phyloP scores from a whole-genome alignment of 2,113 vertebrate species.

The Kryptolebias marmoratus region DNA sequence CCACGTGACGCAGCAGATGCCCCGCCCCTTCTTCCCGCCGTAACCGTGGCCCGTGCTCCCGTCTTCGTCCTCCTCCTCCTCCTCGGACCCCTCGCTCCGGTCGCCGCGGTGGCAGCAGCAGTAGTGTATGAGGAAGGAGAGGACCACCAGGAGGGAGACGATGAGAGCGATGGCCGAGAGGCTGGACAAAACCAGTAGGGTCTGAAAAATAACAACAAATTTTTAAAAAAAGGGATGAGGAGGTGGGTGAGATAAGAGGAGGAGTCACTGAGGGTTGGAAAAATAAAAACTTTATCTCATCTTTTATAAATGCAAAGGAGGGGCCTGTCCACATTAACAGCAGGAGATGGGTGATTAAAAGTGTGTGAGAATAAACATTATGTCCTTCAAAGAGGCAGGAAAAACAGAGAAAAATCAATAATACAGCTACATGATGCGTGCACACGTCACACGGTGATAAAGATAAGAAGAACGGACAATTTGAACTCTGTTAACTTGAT shows the following conservation, averaged over 20 bases:
- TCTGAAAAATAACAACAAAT: conserved; percentile 67
- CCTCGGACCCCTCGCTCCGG: conserved; percentile 79
- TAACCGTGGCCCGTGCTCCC: conserved; percentile 81
- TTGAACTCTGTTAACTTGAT: too few relatives aligned
- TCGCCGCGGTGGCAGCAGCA: conserved; percentile 86
- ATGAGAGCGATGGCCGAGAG: conserved; percentile 87
- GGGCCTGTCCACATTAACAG: conserved; percentile 43
- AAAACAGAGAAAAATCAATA: not conserved
- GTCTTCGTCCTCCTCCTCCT: conserved; percentile 84
- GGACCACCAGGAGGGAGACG: conserved; percentile 87
- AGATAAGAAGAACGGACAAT: not conserved
- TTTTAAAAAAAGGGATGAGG: not conserved
- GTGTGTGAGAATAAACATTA: conserved; percentile 20
- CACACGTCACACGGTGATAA: not conserved
- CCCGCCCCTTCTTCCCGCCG: conserved; percentile 82
- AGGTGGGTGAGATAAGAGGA: conserved; percentile 12
- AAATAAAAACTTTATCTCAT: conserved; percentile 25
- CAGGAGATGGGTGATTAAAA: conserved; percentile 45
- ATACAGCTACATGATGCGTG: not conserved
- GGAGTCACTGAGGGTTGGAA: conserved; percentile 32
- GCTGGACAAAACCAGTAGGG: conserved; percentile 88
- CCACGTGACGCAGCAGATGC: conserved; percentile 90
- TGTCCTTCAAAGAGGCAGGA: not conserved
- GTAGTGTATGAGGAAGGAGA: conserved; percentile 91
- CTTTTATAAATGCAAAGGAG: not conserved